Evolutionary conservation across 2,113 vertebrate genomes (phyloP), one percentile per base, ranked within the genome.

Genomic region (Xiphorhynchus elegans): DNA sequence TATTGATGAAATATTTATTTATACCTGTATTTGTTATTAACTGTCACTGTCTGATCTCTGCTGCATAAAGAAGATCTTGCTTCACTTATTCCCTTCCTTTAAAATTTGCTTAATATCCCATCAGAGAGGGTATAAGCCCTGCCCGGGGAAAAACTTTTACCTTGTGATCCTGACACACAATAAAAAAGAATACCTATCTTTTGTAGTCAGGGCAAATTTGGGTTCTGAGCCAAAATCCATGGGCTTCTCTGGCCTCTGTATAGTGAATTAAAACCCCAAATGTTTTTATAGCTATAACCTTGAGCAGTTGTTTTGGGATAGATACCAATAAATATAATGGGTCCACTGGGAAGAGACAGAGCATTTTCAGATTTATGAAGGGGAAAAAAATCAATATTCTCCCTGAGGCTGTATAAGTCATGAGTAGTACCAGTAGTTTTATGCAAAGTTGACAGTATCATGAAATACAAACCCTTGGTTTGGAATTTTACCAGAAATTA

Each of bases 321-420:
- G 97, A 98, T 97, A 99, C 97, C 97, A 98, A 98, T 98, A 98
- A 98, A 98, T 96, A 98, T 98, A 98, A 98, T 98, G 95, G 96
- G 96, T 97, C 98, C 98, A 88, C 62, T 95, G 97, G 98, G 98
- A 98, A 96, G 96, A 90, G 95, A 96, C 87, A 97, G 96, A 97
- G 76, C 83, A 87, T 97, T 97, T 98, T 98, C 97, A 98, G 97
- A 98, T 99, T 98, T 99, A 98, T 98, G 97, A 98, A 97, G 96
- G 92, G 50, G 74, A 82, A 89, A 96, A 52, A 98, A 98, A 98
- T 98, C 98, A 96, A 97, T 98, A 97, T 93, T 94, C 93, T 98
- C 95, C 90, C 97, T 96, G 97, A 97, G 98, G 96, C 91, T 82
- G 59, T 97, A 95, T 98, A 98, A 98, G 91, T 97, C 96, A 97